Evolutionary conservation across 2,888 invertebrate species (phyloP), one percentile per base, ranked within the genome.

Genomic region (Drosophila hamatofila): DNA sequence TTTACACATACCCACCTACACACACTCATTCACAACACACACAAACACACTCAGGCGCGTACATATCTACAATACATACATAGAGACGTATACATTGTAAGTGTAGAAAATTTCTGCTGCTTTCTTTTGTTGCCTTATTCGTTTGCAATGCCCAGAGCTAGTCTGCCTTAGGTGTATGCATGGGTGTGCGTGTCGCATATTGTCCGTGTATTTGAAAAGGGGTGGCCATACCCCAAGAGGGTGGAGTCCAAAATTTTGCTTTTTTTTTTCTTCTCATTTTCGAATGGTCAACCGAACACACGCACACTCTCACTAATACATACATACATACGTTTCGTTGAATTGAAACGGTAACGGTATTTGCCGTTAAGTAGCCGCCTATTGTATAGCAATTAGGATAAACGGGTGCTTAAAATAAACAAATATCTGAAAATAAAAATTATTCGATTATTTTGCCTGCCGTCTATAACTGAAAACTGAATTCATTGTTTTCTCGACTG

Each of bases 81-180:
- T 25, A 73, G 51, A 35, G 37, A 62, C 61, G 46, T 59, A 71
- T 71, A 73, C 74, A 79, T 79, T 77, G 81, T 81, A 81, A 81
- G 81, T 81, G 83, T 82, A 66, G 63, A 82, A 80, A 72, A 81
- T 81, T 82, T 77, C 75, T 81, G 78, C 81, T 81, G 81, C 78
- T 76, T 81, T 81, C 79, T 79, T 77, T 81, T 77, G 79, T 76
- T 72, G 76, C 62, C 66, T 69, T 78, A 78, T 78, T 75, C 78
- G 71, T 68, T 65, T 72, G 78, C 62, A 73, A 71, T 56, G 71
- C 65, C 41, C 46, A 41, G 54, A 70, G 57, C 62, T 62, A 49
- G 57, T 62, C 62, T 67, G 63, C 35, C 52, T 70, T 56, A 52
- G 49, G 59, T 63, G 52, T 61, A 35, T 52, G 59, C 54, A 25